Conservation (phyloP, 2,113 vertebrate species). For the Pholis gunnellus region DNA sequence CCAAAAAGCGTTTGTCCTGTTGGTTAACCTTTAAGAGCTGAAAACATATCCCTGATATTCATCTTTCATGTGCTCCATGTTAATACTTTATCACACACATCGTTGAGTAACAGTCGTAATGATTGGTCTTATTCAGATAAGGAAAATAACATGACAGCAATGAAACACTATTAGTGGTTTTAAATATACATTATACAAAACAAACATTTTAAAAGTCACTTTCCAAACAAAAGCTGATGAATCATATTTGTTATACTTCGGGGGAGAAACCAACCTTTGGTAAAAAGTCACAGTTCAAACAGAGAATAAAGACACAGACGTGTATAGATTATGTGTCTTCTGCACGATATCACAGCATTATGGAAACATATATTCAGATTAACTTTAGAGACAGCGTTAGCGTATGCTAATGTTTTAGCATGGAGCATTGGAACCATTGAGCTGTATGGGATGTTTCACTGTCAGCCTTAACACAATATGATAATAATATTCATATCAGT, state of each 20-base stretch:
- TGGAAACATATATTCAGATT: not conserved
- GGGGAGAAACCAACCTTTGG: too few species aligned
- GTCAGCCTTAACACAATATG: not conserved
- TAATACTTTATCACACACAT: not conserved
- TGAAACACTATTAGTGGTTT: not conserved
- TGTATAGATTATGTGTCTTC: too few species aligned
- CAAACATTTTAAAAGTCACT: not conserved
- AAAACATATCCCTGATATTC: slow-evolving; percentile 16
- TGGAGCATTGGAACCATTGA: not conserved
- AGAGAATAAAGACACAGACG: not conserved
- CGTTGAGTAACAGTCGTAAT: not conserved
- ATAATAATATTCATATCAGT: too few species aligned
- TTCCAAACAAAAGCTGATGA: not conserved
- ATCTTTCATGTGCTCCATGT: not conserved
- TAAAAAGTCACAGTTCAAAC: not conserved
- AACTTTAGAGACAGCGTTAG: not conserved
- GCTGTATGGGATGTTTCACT: not conserved
- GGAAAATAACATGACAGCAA: not conserved
- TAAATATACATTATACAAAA: not conserved
- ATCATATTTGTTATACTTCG: too few species aligned
- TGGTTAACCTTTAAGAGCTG: slow-evolving; percentile 42
- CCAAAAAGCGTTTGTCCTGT: slow-evolving; percentile 11
- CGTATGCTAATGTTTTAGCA: not conserved
- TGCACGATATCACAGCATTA: too few species aligned
- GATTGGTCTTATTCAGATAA: not conserved